Base-by-base conservation (phyloP, 2,888 invertebrate species). In the Epirrhoe alternata region DNA sequence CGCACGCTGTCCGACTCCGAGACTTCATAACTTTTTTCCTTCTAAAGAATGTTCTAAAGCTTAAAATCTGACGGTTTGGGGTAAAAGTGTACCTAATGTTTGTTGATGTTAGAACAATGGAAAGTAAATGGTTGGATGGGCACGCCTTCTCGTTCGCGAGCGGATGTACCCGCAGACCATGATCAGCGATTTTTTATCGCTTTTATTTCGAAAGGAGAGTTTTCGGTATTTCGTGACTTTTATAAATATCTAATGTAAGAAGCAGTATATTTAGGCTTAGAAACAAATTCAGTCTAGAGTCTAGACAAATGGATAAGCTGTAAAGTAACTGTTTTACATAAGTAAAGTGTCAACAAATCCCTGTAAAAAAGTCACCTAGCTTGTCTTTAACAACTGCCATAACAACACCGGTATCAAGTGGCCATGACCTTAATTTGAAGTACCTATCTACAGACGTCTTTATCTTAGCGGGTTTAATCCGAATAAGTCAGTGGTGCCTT, bases 151-250 rank as follows among this genome's bases (percentile, higher is more conserved):
- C 80, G 81, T 76, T 84, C 77, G 67, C 66, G 68, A 66, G 61
- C 72, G 73, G 67, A 71, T 76, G 67, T 67, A 63, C 72, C 74
- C 74, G 68, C 67, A 74, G 71, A 72, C 76, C 67, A 80, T 83
- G 81, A 86, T 84, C 83, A 84, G 83, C 80, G 80, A 78, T 77
- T 83, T 87, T 86, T 83, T 85, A 85, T 83, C 78, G 78, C 68
- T 74, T 66, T 74, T 65, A 78, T 24, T 42, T 62, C 16, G 80
- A 72, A 77, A 70, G 35, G 55, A 79, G 78, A 76, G 72, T 74
- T 71, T 74, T 69, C 42, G 30, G 49, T 12, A 56, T 47, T 6
- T 14, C 14, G 12, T 51, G 12, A 51, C 30, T 51, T 30, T 30
- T 30, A 45, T 6, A 45, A 10, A 45, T 45, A 45, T n/a, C 38